Base-by-base conservation (phyloP, 2,888 invertebrate genomes). In the Allacma fusca region DNA sequence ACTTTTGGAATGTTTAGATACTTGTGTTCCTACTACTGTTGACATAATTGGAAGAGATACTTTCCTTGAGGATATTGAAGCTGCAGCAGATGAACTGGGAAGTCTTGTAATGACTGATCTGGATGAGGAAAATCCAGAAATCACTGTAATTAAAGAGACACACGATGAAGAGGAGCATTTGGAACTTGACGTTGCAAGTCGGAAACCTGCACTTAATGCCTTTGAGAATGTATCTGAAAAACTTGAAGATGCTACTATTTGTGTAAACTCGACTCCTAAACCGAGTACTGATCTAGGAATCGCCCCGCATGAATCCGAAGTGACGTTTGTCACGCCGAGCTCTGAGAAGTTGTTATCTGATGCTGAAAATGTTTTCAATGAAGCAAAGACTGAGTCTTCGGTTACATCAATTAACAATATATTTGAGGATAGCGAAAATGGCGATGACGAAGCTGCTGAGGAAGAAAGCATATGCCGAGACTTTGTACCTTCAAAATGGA, bases 401-500 rank as follows among this genome's bases (percentile, higher is more conserved):
- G n/a, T n/a, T n/a, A n/a, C n/a, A n/a, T n/a, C n/a, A n/a, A n/a
- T n/a, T n/a, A n/a, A n/a, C n/a, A n/a, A n/a, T n/a, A n/a, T n/a
- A 19, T 23, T 29, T 23, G 50, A 40, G 12, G 57, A 62, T 28
- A 43, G 57, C 64, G 50, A 67, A 7, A 34, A 75, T 34, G 13
- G 13, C 44, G 71, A 75, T 26, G 64, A 24, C 59, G 57, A 29
- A 59, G 40, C 5, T 40, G 28, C 34, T n/a, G 71, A 40, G 2
- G 40, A 43, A n/a, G 40, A 16, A 1, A 21, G 24, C 28, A 71
- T 68, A 7, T 50, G 28, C 26, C 57, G 21, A 43, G 79, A 81
- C 43, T 84, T 84, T 57, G 79, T 82, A 21, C 84, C 84, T 67
- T 83, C 83, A 24, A 84, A 80, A 76, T 84, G 84, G 84, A 81